Base-by-base conservation (phyloP, 2,888 invertebrate species). In the Microchrysa polita region DNA sequence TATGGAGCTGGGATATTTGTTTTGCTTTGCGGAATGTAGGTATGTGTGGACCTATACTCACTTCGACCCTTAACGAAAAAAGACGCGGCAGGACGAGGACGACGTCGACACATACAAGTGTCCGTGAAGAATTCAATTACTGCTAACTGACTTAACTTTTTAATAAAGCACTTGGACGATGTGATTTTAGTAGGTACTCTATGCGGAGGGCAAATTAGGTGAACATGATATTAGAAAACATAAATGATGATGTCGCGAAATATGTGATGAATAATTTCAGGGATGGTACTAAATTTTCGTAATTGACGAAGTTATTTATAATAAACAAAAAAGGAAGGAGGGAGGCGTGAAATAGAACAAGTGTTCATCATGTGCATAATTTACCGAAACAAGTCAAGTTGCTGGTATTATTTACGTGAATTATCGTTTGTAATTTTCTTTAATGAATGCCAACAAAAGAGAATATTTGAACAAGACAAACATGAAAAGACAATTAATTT, bases 51-150 rank as follows among this genome's bases (percentile, higher is more conserved):
- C n/a, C n/a, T n/a, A n/a, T n/a, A n/a, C 9, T 48, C 34, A 14
- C 27, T 34, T 34, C 16, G 22, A 48, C 44, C 40, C 23, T 42
- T 20, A 16, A 16, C 48, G 27, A 34, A 34, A n/a, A n/a, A n/a
- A n/a, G n/a, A n/a, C n/a, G n/a, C n/a, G n/a, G n/a, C n/a, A n/a
- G n/a, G n/a, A n/a, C n/a, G 27, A 7, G 27, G 60, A 59, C 42
- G 40, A 60, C 60, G 59, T 60, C 14, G 10, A 55, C 7, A 34
- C 7, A 34, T 57, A 76, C 76, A 76, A 76, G 76, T 76, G 76
- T 76, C 76, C 76, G 67, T 73, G 72, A 67, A 22, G 72, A 73
- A 76, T 76, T 73, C 67, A 76, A 74, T 76, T 76, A 76, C 60
- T 76, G 60, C 67, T 73, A 74, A 65, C 60, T 74, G 59, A 67